Evolutionary conservation across 2,797 vertebrate genomes (phyloP).

Genomic region (Ptychobarbus kaznakovi): DNA sequence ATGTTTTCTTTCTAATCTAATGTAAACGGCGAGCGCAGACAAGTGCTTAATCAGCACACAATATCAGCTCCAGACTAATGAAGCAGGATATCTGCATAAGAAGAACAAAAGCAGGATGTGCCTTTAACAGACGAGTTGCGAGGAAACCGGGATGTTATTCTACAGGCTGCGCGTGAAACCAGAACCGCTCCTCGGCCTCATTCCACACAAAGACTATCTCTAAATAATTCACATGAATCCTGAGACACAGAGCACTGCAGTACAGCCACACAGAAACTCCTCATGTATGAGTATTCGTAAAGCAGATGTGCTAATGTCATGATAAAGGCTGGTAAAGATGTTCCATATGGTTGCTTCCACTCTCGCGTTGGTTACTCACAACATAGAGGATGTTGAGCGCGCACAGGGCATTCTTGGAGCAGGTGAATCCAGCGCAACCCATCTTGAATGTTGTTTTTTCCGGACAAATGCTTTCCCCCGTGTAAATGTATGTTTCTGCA

Average conservation of each 20-base stretch:
- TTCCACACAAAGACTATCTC: conserved; percentile 50
- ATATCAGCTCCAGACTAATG: not conserved
- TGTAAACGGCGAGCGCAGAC: not conserved
- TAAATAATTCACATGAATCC: conserved; percentile 68
- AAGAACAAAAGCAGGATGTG: conserved; percentile 58
- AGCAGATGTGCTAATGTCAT: not conserved
- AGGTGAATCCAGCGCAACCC: conserved; percentile 87
- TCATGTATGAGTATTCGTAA: not conserved
- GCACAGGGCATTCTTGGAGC: conserved; percentile 88
- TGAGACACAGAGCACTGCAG: conserved; percentile 2
- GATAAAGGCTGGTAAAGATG: not conserved
- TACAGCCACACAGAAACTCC: not conserved
- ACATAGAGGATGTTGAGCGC: conserved; percentile 89
- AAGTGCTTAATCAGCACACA: not conserved
- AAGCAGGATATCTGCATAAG: conserved; percentile 1
- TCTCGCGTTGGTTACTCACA: conserved; percentile 73
- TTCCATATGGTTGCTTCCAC: conserved; percentile 50
- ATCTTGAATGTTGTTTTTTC: conserved; percentile 67
- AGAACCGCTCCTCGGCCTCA: conserved; percentile 52
- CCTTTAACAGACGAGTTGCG: conserved; percentile 6
- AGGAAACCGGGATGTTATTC: conserved; percentile 46
- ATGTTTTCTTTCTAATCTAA: not conserved
- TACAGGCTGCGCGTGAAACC: conserved; percentile 51
- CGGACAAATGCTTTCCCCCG: not conserved
- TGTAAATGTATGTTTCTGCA: not conserved